A percentile compares a stretch with the other conserved stretches of the same genome.
Conservation (phyloP, 2,888 invertebrate species). For the Philaethria dido region DNA sequence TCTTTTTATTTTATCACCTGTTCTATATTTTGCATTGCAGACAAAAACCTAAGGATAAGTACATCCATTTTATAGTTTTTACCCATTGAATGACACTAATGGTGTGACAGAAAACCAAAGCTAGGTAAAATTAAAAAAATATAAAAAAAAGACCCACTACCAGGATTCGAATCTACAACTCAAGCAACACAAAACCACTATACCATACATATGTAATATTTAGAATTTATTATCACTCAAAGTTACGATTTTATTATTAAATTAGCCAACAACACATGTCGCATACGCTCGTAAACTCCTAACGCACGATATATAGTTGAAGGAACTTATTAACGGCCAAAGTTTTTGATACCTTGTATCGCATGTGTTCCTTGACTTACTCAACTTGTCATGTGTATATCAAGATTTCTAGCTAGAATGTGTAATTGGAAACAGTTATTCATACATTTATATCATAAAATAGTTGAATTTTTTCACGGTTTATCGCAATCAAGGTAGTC, state of each 20-base stretch:
- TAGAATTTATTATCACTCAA: constrained; percentile 5
- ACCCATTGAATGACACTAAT: too few relatives aligned
- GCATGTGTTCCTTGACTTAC: constrained; percentile 38
- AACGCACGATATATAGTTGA: constrained; percentile 43
- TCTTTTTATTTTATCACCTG: too few relatives aligned
- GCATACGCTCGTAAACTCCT: constrained; percentile 33
- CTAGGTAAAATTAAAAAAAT: too few relatives aligned
- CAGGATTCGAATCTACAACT: not conserved
- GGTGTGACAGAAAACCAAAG: too few relatives aligned
- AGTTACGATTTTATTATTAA: constrained; percentile 25
- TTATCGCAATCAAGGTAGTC: too few relatives aligned
- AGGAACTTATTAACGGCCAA: constrained; percentile 46
- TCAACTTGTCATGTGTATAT: constrained; percentile 22
- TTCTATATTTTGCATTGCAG: too few relatives aligned
- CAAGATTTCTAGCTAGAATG: not conserved
- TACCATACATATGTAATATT: not conserved
- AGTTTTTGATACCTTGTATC: constrained; percentile 48
- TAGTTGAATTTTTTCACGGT: too few relatives aligned
- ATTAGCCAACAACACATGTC: constrained; percentile 27
- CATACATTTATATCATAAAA: not conserved
- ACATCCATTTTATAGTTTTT: too few relatives aligned
- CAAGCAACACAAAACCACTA: not conserved
- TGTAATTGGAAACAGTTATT: not conserved
- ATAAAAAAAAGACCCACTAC: too few relatives aligned
- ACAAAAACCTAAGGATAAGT: too few relatives aligned